Evolutionary conservation across 2,888 invertebrate genomes (phyloP), one percentile per base, ranked within the genome.

Genomic region (Calameuta idolon): DNA sequence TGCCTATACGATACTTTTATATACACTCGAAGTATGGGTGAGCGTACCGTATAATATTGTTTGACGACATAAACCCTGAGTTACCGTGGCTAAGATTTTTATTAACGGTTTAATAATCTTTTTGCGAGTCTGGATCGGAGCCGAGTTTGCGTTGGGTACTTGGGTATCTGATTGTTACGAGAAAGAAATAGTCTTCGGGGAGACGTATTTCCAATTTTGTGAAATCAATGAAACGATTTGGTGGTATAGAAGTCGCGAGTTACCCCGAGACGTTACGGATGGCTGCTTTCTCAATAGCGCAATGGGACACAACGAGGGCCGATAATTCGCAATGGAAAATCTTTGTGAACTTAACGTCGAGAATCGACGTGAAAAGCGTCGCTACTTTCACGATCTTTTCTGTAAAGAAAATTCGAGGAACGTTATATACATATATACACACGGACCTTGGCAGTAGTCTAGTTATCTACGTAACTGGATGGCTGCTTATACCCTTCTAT

Each of bases 391-490:
- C 55, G 23, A 55, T 55, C 55, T 55, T 37, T 71, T 79, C 68
- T 75, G 69, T 77, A 69, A 37, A 71, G 55, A 75, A 69, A 77
- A 73, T 69, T 34, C 73, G 68, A 55, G n/a, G 35, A n/a, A 35
- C 0, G 69, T 30, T 75, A 35, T 34, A 71, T 69, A 55, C 34
- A 73, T 33, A 34, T 34, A 35, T 30, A 37, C 31, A 35, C 12
- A 35, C 3, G 69, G 37, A 1, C 34, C 34, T 74, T 11, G 15
- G 40, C 33, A 55, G 23, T 55, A 55, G 55, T 55, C 55, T 55
- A 55, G 55, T 5, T 55, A 5, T 55, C 55, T 55, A 55, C 55
- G 23, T 55, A 55, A 23, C 55, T 23, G 55, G 55, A 55, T 55
- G 55, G 55, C 55, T 55, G 23, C 55, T 55, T 55, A 5, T 55